A percentile compares a stretch with the other conserved stretches of the same genome.
Evolutionary conservation across 2,888 invertebrate species (phyloP).

Genomic region (Digitonthophagus gazella): DNA sequence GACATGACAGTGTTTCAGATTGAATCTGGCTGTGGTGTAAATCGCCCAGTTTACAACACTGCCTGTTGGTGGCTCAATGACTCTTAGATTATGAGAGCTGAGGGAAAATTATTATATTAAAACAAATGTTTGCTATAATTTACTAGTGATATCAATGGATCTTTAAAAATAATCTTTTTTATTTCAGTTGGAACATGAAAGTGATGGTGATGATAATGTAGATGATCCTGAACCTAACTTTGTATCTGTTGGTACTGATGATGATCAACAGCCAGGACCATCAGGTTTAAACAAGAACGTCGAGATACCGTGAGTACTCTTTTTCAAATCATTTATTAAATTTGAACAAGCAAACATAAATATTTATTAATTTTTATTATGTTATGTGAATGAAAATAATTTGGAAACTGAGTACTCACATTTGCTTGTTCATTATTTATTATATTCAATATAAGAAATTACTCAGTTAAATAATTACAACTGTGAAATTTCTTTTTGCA

Average conservation of each 20-base stretch:
- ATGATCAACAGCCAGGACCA: constrained; percentile 49
- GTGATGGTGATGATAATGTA: constrained; percentile 40
- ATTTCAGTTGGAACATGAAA: constrained; percentile 46
- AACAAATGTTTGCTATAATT: no score
- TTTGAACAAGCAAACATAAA: constrained; percentile 23
- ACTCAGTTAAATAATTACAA: no score
- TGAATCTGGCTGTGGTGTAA: constrained; percentile 17
- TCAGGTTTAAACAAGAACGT: constrained; percentile 46
- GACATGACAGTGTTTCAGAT: constrained; percentile 15
- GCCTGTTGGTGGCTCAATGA: constrained; percentile 21
- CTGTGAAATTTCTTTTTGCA: background rate
- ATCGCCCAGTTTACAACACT: constrained; percentile 11
- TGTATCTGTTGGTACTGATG: constrained; percentile 44
- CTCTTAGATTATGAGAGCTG: constrained; percentile 27
- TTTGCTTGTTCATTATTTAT: background rate
- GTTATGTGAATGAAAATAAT: background rate
- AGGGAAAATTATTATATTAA: constrained; percentile 13
- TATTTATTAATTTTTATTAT: background rate
- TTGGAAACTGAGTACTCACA: background rate
- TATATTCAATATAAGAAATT: no score
- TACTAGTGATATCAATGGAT: no score
- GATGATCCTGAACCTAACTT: constrained; percentile 42
- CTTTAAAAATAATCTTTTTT: constrained; percentile 23
- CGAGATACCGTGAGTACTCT: constrained; percentile 51
- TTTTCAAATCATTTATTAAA: constrained; percentile 32